Evolutionary conservation across 2,797 vertebrate species (phyloP), one percentile per base, ranked within the genome.

Genomic region (Aplochiton taeniatus): DNA sequence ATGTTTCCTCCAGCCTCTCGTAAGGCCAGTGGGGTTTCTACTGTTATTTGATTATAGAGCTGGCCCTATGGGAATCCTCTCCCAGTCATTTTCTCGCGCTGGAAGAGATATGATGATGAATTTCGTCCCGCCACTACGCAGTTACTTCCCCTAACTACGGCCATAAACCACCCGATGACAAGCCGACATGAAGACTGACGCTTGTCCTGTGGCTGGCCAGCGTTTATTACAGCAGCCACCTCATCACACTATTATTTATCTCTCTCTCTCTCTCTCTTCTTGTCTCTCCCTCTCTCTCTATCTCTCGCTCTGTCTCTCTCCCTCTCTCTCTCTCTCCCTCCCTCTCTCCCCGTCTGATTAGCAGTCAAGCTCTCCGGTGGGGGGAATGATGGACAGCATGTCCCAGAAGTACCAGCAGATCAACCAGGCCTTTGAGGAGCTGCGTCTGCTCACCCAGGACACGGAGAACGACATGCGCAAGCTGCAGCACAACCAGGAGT

Each of bases 361-460:
- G 68, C 85, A 96, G 95, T 96, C 94, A 7, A 94, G 90, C 70
- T 96, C 94, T 8, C 95, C 95, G 0, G 91, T 94, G 0, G 84
- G 87, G 13, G 85, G 79, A 8, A 66, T 91, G 74, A 88, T 88
- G 63, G 94, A 95, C 0, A 89, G 92, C 83, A 89, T 95, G 92
- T 94, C 94, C 54, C 94, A 95, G 90, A 95, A 95, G 70, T 94
- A 95, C 78, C 90, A 94, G 60, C 94, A 95, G 86, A 95, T 95
- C 79, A 95, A 94, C 82, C 94, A 95, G 68, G 75, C 63, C 2
- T 87, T 85, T n/a, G 85, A 86, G 61, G 84, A 87, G 64, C 75
- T 9, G 86, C 89, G 67, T 80, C 83, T 93, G 66, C 84, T 95
- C 77, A 95, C 94, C 0, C 94, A 95, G 78, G 94, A 95, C 81